Base-by-base conservation (phyloP, 2,797 vertebrate species). In the Melanotaenia maccullochi region DNA sequence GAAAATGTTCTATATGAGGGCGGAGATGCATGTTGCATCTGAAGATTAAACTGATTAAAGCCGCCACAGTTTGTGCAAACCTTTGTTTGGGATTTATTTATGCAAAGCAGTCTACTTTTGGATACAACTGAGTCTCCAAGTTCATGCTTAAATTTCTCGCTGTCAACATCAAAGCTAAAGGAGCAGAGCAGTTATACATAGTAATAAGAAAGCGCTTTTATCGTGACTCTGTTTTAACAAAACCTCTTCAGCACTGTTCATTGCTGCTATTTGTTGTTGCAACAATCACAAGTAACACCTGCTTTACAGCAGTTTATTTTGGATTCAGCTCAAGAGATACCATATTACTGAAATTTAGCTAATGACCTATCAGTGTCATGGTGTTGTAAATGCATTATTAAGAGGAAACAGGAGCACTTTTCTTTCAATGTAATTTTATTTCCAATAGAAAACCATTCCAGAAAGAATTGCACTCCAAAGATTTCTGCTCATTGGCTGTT, bases 391-490 rank as follows among this genome's bases (percentile, higher is more conserved):
- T 64, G 52, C 9, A 47, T 47, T 70, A 35, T 65, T 16, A 60
- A 51, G 60, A 74, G 65, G 65, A 79, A 58, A 61, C 60, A 66
- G 60, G 33, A 77, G 49, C 64, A 65, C 30, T 42, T 61, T 65
- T 44, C 66, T 61, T 60, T 25, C 30, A 42, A 40, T 71, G 13
- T 54, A 57, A 57, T 59, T 24, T 72, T 55, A 28, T 55, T 6
- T 55, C 14, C 7, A 13, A 12, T 13, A 14, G 24, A 54, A 25
- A 54, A 52, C 9, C n/a, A 5, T 24, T 28, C 24, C 42, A 22
- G n/a, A 65, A 49, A 42, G 32, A 61, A 8, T 13, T 64, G 20
- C 57, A 25, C 36, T 44, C 5, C 1, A 1, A 13, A 35, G 40
- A 49, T 24, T 12, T 63, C 60, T 5, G 42, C 42, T 40, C 38